Evolutionary conservation across 2,888 invertebrate species (phyloP).

Genomic region (Hemithea aestivaria): DNA sequence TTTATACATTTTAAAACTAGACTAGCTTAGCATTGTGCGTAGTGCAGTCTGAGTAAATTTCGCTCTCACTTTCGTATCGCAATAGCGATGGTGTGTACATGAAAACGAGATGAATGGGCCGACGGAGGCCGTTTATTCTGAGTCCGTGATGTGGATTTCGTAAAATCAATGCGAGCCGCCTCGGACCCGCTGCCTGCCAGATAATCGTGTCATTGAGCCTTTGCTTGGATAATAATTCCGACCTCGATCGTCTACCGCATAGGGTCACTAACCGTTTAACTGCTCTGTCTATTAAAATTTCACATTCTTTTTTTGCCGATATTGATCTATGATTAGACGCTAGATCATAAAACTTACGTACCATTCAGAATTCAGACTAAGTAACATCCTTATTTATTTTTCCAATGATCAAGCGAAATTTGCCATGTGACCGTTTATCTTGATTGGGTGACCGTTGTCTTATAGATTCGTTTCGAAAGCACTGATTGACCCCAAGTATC

Average conservation of each 20-base stretch:
- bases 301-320: constrained; percentile 44
- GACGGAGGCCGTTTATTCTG: constrained; percentile 70
- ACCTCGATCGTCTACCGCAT: constrained; percentile 49
- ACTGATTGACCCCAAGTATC: too few relatives aligned
- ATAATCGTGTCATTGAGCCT: constrained; percentile 69
- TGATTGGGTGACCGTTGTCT: too few relatives aligned
- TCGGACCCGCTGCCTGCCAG: constrained; percentile 53
- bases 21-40: constrained; percentile 47
- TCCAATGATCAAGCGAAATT: too few relatives aligned
- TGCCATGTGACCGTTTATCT: too few relatives aligned
- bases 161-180: constrained; percentile 72
- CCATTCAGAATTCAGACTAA: too few relatives aligned
- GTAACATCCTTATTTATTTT: too few relatives aligned
- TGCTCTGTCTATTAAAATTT: constrained; percentile 54
- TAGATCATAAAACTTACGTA: not conserved
- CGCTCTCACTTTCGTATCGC: constrained; percentile 77
- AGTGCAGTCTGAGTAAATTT: constrained; percentile 69
- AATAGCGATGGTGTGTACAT: constrained; percentile 69
- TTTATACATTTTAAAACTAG: constrained; percentile 57
- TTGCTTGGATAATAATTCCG: constrained; percentile 58
- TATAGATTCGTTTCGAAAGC: too few relatives aligned
- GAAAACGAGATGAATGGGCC: constrained; percentile 77
- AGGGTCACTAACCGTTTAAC: constrained; percentile 57
- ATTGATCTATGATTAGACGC: constrained; percentile 19
- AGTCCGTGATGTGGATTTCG: constrained; percentile 72